Evolutionary conservation across 1,140 invertebrate species (phyloP).

Genomic region (Arctopsyche grandis): DNA sequence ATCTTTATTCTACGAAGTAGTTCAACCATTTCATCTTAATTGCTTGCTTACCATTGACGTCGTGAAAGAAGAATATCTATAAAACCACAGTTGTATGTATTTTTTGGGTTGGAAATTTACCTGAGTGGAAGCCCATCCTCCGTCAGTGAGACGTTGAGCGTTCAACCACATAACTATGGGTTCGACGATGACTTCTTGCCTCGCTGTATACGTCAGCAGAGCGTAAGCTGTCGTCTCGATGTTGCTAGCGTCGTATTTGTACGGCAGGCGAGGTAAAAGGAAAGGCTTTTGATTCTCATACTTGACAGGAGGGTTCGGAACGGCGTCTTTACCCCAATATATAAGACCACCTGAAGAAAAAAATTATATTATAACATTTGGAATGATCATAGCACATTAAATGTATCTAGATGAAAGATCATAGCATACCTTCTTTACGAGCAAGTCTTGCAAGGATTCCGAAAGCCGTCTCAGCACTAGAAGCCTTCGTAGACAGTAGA

Average conservation of each 20-base stretch:
- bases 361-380: neutral
- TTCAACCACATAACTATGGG: constrained; percentile 94
- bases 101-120: constrained; percentile 57
- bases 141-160: constrained; percentile 88
- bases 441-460: constrained; percentile 75
- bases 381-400: neutral
- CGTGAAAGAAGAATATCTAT: no score
- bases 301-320: constrained; percentile 83
- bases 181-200: constrained; percentile 82
- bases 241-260: constrained; percentile 90
- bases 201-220: constrained; percentile 86
- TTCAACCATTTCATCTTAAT: no score
- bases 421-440: constrained; percentile 70
- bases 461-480: constrained; percentile 84
- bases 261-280: constrained; percentile 84
- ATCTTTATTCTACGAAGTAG: no score
- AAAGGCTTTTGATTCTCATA: constrained; percentile 92
- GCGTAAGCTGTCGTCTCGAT: constrained; percentile 94
- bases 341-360: constrained; percentile 73
- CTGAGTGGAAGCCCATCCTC: constrained; percentile 95
- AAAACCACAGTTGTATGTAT: no score
- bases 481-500: constrained; percentile 80
- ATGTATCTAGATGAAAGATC: neutral
- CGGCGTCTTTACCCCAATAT: constrained; percentile 84
- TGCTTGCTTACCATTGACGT: no score